Evolutionary conservation across 2,113 vertebrate species (phyloP), one percentile per base, ranked within the genome.

Genomic region (Brachypodius melanocephalos): DNA sequence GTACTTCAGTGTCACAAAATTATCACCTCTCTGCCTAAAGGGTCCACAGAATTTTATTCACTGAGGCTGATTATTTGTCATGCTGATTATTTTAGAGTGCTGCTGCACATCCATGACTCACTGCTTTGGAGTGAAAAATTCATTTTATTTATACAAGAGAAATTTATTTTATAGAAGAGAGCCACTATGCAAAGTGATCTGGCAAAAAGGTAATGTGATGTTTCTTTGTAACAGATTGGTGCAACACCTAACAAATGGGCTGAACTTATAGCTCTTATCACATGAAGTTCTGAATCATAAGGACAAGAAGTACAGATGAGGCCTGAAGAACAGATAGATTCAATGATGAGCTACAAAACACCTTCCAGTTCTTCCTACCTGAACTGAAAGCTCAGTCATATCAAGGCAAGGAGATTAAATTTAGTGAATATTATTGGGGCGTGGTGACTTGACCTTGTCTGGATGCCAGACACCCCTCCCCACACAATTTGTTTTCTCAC

Each of bases 401-500:
- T 74, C 40, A 52, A 92, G 89, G 69, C 3, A 6, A 80, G 51
- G 42, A 94, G 20, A 63, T 84, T 17, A 80, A 54, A 77, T 24
- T 32, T 20, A 77, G 10, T 58, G 42, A 85, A 55, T 78, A 59
- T 63, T 74, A 36, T 38, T 66, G n/a, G 34, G 36, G 6, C 57
- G 26, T 28, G 45, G 9, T 65, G 49, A 10, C 13, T 38, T 40
- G 36, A 43, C 17, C 11, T 67, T 79, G 21, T 17, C 43, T 79
- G 57, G 22, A 15, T 76, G 19, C 7, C 68, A 91, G 45, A 43
- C 14, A 38, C 16, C 6, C 75, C 16, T 85, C 8, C 7, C 10
- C 1, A 0, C 1, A 3, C 26, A 57, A 10, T 42, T 46, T 0
- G 0, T 29, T 77, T 43, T 78, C 43, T 86, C 17, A n/a, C 20